Base-by-base conservation (phyloP, 2,113 vertebrate genomes). In the rabbit (Oryctolagus cuniculus) region DNA sequence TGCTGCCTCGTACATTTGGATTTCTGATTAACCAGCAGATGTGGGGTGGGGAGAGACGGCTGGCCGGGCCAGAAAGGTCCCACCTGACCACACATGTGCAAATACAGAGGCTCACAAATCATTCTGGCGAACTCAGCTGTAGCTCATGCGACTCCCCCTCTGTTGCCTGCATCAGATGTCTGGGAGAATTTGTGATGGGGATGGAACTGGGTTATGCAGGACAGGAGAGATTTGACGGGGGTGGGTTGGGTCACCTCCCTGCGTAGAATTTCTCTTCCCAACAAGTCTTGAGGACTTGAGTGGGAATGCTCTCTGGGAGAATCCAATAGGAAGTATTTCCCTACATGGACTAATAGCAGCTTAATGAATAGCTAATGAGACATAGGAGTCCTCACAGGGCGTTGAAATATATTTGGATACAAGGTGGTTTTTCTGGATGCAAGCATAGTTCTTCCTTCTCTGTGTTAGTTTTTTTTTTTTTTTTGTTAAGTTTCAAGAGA, bases 1-100 rank as follows among this genome's bases (percentile, higher is more conserved):
- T 74, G 58, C 73, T 53, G 55, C 63, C 89, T 75, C 19, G 27
- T 77, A 70, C 91, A 96, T 97, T 96, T 97, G 87, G 87, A 91
- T 97, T 96, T 97, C 87, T 0, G 44, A 96, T 96, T 94, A 96
- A 89, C 80, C 90, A 85, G 36, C 93, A 96, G 94, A 94, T 96
- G 89, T 95, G 19, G 79, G 67, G 44, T 44, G 44, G 19, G 69
- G 24, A 63, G 61, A 93, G 77, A 75, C 1, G 24, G n/a, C 73
- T 91, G 92, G 91, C 36, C 67, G 0, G 31, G 94, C 73, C 91
- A 95, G 91, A 93, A 89, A 92, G 90, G 93, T 95, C 96, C 96
- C 87, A 2, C 53, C 95, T 90, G 96, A 75, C 73, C 89, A 96
- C 95, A 95, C 27, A 73, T 96, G 93, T 94, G 89, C 91, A 96